Base-by-base conservation (phyloP, 2,113 vertebrate species). In the Falco punctatus region DNA sequence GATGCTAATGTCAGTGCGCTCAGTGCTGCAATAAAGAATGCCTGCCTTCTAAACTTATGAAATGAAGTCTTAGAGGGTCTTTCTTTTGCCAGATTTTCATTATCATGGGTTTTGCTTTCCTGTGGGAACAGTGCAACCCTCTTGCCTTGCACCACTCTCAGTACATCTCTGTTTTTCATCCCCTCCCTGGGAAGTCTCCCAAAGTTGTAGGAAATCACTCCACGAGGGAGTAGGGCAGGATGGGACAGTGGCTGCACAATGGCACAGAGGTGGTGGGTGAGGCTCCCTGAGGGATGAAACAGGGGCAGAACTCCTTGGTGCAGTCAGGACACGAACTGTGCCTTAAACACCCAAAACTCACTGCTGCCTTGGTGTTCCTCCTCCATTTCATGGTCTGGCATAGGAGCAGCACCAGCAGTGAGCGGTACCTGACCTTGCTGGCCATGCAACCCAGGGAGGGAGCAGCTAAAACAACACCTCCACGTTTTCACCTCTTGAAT, bases 221-320 rank as follows among this genome's bases (percentile, higher is more conserved):
- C 21, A 9, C 0, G 3, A 62, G 18, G 15, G 8, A n/a, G 6
- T 27, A 19, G 19, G 10, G 5, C 9, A 2, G 17, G 19, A 35
- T 0, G 2, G 30, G 20, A 38, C 3, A 2, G 8, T 1, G 13
- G 32, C 3, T 61, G 15, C 15, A 48, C 38, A 51, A 6, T 16
- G 44, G 9, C 22, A 33, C 20, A 44, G 49, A 71, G 5, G 4
- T 6, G 3, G 16, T 1, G 1, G 3, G 4, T 44, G 52, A 77
- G 9, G 11, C 2, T 59, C 11, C n/a, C 22, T 30, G 17, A 1
- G 13, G 12, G 9, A 3, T 44, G 6, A 82, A 82, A 75, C 0
- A 2, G 3, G 20, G 18, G 12, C 11, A 79, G 54, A 88, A 18
- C 2, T 6, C 11, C 9, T 62, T 44, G 13, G 9, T 49, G 35